Conservation (phyloP, 2,888 invertebrate species). For the Microplitis manilae region DNA sequence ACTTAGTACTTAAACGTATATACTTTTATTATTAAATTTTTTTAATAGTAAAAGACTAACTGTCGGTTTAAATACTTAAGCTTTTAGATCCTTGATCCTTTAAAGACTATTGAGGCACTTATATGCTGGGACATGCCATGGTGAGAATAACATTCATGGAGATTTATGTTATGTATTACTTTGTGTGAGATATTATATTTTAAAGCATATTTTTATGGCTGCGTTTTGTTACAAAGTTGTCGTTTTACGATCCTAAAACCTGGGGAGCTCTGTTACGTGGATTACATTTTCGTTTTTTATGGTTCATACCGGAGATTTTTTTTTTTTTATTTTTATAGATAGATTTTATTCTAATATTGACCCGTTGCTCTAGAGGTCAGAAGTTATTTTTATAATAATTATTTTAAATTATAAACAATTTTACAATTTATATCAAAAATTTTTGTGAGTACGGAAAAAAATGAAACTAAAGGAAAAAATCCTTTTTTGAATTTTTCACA, state of each 20-base stretch:
- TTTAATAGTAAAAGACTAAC: constrained; percentile 58
- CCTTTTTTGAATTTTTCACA: no score
- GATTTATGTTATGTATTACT: constrained; percentile 59
- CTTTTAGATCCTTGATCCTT: not conserved
- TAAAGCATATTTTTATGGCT: constrained; percentile 65
- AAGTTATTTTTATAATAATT: no score
- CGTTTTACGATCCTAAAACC: constrained; percentile 55
- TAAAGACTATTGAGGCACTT: constrained; percentile 34
- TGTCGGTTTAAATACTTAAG: not conserved
- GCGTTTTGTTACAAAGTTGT: constrained; percentile 65
- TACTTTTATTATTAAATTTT: constrained; percentile 31
- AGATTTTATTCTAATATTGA: no score
- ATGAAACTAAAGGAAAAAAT: no score
- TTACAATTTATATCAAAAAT: no score
- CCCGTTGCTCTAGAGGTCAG: no score
- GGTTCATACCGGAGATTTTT: no score
- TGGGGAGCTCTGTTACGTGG: not conserved
- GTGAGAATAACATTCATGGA: constrained; percentile 62
- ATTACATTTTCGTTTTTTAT: no score
- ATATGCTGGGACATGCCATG: constrained; percentile 57
- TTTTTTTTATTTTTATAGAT: no score
- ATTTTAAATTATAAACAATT: no score
- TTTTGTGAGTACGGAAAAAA: no score
- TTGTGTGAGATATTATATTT: not conserved
- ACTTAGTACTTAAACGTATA: constrained; percentile 54